These are phyloP conservation scores for Reinhardtius hippoglossoides DNA, from an alignment of 2,113 vertebrate species.

Conservation along the genomic window DNA sequence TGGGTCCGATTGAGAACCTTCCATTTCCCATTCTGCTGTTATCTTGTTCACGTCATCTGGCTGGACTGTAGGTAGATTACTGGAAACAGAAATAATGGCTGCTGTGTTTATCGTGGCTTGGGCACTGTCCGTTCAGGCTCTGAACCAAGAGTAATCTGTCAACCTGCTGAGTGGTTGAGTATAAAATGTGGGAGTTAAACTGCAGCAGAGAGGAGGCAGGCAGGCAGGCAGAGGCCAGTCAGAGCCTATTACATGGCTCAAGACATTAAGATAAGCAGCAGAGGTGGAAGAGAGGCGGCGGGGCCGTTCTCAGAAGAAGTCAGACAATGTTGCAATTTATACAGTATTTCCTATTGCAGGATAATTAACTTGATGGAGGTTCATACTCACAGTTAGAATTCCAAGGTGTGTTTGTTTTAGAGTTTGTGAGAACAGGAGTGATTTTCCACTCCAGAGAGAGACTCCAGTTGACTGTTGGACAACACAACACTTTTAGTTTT, in stretches of 20 bases:
- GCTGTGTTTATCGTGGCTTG: constrained; percentile 76
- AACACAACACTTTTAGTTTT: background rate
- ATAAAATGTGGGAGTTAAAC: constrained; percentile 62
- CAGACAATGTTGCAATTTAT: constrained; percentile 46
- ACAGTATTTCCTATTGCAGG: constrained; percentile 33
- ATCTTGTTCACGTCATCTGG: constrained; percentile 73
- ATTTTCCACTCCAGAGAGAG: constrained; percentile 17
- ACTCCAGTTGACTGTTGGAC: constrained; percentile 10
- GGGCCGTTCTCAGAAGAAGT: constrained; percentile 15
- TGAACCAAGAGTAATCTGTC: constrained; percentile 76
- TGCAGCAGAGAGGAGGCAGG: constrained; percentile 26
- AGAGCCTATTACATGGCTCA: constrained; percentile 25
- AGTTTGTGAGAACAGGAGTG: background rate
- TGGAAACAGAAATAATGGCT: constrained; percentile 78
- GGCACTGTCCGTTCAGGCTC: constrained; percentile 70
- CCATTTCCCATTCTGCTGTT: constrained; percentile 56
- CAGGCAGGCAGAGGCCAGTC: constrained; percentile 41
- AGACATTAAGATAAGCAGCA: constrained; percentile 55
- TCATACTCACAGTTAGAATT: constrained; percentile 15
- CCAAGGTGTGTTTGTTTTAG: constrained; percentile 13
- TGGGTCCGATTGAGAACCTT: constrained; percentile 41
- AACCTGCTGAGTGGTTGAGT: constrained; percentile 65
- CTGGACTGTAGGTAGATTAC: constrained; percentile 71
- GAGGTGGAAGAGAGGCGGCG: constrained; percentile 5
- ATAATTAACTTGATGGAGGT: constrained; percentile 51